Evolutionary conservation across 2,888 invertebrate genomes (phyloP).

Genomic region (Glyphotaelius pellucidus): DNA sequence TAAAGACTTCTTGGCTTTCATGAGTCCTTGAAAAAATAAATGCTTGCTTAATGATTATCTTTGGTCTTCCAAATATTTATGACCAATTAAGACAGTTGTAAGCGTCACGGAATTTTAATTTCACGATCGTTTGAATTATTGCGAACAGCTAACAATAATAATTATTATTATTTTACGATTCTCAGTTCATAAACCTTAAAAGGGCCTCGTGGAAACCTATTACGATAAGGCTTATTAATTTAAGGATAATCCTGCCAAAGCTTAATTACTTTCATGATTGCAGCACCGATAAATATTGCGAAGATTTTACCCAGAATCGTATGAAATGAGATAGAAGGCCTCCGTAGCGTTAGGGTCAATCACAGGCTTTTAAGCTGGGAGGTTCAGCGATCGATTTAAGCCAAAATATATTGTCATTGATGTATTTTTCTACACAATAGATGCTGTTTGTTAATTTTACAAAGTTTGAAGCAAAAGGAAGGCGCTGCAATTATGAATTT

Average conservation of each 20-base stretch:
- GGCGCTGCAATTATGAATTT: too few species aligned
- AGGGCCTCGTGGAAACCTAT: not conserved
- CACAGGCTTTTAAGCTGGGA: not conserved
- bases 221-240: conserved; percentile 6
- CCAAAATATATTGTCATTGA: not conserved
- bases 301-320: not conserved
- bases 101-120: not conserved
- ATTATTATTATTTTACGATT: not conserved
- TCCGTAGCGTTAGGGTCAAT: not conserved
- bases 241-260: not conserved
- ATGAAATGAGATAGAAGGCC: not conserved
- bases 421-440: too few species aligned
- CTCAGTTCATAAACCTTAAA: not conserved
- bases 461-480: too few species aligned
- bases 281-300: not conserved
- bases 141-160: not conserved
- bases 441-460: too few species aligned
- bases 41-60: too few species aligned
- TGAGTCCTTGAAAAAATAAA: too few species aligned
- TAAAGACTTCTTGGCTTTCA: too few species aligned
- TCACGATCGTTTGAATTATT: not conserved
- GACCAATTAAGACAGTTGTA: not conserved
- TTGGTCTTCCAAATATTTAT: not conserved
- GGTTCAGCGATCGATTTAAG: not conserved
- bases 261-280: conserved; percentile 12